These are phyloP conservation scores for Acleris holmiana DNA, from an alignment of 2,888 invertebrate genomes.

Conservation along the genomic window DNA sequence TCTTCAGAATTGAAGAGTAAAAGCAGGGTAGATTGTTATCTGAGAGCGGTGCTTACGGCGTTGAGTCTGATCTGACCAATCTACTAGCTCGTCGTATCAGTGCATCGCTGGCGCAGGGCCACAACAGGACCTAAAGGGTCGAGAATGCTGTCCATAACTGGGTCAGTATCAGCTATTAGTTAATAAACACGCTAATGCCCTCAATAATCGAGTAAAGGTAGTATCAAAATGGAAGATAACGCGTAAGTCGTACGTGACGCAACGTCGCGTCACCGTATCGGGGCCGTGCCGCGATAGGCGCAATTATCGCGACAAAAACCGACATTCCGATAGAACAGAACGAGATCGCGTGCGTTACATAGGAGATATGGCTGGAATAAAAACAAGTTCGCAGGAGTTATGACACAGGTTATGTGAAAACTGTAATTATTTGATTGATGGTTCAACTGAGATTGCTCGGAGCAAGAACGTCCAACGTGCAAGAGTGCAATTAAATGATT, in stretches of 20 bases:
- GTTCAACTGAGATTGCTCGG: constrained; percentile 21
- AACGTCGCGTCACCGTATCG: constrained; percentile 43
- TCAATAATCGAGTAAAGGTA: constrained; percentile 5
- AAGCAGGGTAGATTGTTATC: not conserved
- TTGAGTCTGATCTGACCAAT: too few species aligned
- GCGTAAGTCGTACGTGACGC: constrained; percentile 49
- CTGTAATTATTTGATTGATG: constrained; percentile 8
- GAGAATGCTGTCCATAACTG: not conserved
- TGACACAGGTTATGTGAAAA: constrained; percentile 35
- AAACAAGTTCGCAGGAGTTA: constrained; percentile 30
- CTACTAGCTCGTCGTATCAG: too few species aligned
- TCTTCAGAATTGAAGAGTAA: not conserved
- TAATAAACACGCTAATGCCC: not conserved
- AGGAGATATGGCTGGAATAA: constrained; percentile 27
- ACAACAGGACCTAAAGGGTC: constrained; percentile 1
- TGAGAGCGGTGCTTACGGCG: too few species aligned
- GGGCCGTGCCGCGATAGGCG: constrained; percentile 39
- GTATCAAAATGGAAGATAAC: constrained; percentile 29
- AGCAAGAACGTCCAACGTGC: not conserved
- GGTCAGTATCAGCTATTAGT: constrained; percentile 8
- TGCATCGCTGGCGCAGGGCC: not conserved
- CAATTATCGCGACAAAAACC: constrained; percentile 60
- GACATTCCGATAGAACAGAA: constrained; percentile 60
- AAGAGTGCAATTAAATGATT: not conserved
- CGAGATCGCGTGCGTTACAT: constrained; percentile 61